Conservation (phyloP, 1,140 invertebrate species). For the Leptinotarsa texana region DNA sequence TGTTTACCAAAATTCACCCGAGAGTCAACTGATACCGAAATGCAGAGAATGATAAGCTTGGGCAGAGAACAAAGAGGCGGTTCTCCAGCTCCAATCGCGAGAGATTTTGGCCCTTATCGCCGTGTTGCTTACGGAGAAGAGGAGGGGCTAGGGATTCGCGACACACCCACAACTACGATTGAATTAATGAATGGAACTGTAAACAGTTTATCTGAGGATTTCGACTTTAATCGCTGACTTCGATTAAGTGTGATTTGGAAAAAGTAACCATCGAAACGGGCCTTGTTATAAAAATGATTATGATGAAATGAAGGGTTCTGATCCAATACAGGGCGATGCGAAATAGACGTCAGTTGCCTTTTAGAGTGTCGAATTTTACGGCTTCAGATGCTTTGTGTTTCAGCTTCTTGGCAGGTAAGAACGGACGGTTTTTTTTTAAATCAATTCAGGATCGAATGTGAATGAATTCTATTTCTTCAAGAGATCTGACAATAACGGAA, state of each 20-base stretch:
- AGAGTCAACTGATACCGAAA: conserved; percentile 46
- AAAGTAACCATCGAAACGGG: conserved; percentile 1
- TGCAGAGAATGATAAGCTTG: conserved; percentile 43
- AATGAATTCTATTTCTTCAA: no score
- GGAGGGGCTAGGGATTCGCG: conserved; percentile 21
- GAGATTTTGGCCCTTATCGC: conserved; percentile 34
- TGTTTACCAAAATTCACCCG: conserved; percentile 41
- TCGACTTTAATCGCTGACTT: conserved; percentile 25
- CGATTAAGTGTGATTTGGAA: conserved; percentile 21
- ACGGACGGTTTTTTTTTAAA: no score
- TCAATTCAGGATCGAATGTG: no score
- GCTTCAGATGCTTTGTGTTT: no score
- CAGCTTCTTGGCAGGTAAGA: no score
- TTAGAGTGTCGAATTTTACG: background rate
- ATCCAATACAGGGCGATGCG: background rate
- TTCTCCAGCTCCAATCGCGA: background rate
- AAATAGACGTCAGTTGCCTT: background rate
- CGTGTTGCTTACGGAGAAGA: conserved; percentile 26
- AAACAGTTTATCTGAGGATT: conserved; percentile 42
- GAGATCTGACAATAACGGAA: no score
- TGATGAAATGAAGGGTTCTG: background rate
- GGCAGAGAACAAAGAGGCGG: conserved; percentile 34
- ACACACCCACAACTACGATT: conserved; percentile 42
- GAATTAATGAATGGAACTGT: conserved; percentile 52
- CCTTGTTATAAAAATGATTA: background rate